Evolutionary conservation across 2,113 vertebrate genomes (phyloP).

Genomic region (Pseudorasbora parva): DNA sequence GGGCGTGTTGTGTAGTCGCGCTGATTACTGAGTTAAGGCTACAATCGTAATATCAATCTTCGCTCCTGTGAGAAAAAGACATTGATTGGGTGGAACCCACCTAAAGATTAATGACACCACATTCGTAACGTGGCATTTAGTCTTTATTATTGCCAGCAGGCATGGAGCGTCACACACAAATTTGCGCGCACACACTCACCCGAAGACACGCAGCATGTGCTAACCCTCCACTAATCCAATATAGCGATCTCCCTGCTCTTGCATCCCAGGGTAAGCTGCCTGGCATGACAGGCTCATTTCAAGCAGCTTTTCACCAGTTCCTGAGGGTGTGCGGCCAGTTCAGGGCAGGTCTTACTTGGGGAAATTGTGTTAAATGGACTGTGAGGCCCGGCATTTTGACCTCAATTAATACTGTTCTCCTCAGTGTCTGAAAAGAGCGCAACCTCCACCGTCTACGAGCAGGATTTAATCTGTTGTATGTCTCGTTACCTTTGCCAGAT

Average conservation of each 20-base stretch:
- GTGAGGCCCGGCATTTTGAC: conserved; percentile 54
- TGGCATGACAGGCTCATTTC: conserved; percentile 41
- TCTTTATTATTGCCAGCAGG: conserved; percentile 67
- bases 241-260: conserved; percentile 55
- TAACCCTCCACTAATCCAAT: conserved; percentile 61
- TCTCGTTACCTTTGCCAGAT: conserved; percentile 48
- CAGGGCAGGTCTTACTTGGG: conserved; percentile 40
- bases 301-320: conserved; percentile 59
- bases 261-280: conserved; percentile 17
- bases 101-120: conserved; percentile 67
- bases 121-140: conserved; percentile 63
- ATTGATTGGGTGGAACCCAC: conserved; percentile 67
- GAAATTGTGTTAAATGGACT: conserved; percentile 60
- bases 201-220: conserved; percentile 47
- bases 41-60: conserved; percentile 40
- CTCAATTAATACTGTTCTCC: conserved; percentile 65
- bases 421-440: conserved; percentile 50
- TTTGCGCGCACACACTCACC: conserved; percentile 20
- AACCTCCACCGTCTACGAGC: conserved; percentile 48
- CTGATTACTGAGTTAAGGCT: conserved; percentile 38
- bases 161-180: conserved; percentile 39
- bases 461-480: conserved; percentile 56
- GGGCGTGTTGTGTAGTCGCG: conserved; percentile 14
- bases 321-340: conserved; percentile 46
- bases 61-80: conserved; percentile 63